A percentile compares a stretch with the other conserved stretches of the same genome.
phyloP scores from a whole-genome alignment of 2,113 vertebrate genomes.

The Mesoclemmys tuberculata region DNA sequence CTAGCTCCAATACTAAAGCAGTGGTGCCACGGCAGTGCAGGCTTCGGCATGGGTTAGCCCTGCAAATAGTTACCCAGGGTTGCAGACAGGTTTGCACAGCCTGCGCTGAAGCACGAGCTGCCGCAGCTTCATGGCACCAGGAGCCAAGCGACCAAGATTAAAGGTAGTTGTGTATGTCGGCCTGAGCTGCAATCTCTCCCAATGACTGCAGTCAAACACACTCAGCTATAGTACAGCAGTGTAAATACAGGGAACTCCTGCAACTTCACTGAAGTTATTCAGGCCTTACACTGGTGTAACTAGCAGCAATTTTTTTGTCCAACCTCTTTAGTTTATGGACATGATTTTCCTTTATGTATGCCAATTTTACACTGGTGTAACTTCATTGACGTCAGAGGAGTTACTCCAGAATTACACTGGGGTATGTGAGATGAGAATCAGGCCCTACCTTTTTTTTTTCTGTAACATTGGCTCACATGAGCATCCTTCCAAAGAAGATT shows the following conservation, averaged over 20 bases:
- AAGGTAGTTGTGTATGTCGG: not conserved
- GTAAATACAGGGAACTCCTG: not conserved
- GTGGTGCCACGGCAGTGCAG: not conserved
- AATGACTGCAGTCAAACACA: not conserved
- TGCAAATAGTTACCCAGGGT: not conserved
- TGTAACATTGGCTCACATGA: not conserved
- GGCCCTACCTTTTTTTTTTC: conserved; percentile 23
- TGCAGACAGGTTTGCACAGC: not conserved
- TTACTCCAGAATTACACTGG: not conserved
- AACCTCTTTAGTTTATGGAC: not conserved
- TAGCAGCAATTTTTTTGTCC: not conserved
- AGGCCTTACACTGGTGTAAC: not conserved
- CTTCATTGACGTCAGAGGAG: not conserved
- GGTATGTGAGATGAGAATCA: not conserved
- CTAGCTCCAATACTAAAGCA: not conserved
- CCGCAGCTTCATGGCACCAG: not conserved
- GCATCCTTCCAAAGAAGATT: conserved; percentile 28
- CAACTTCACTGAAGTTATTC: not conserved
- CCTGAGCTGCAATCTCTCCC: not conserved
- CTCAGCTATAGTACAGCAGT: not conserved
- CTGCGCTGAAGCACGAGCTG: not conserved
- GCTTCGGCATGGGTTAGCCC: not conserved
- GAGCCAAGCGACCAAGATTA: not conserved
- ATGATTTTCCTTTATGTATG: not conserved
- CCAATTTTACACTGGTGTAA: not conserved